Conservation (phyloP, 2,888 invertebrate species). For the Harpalus rubripes region DNA sequence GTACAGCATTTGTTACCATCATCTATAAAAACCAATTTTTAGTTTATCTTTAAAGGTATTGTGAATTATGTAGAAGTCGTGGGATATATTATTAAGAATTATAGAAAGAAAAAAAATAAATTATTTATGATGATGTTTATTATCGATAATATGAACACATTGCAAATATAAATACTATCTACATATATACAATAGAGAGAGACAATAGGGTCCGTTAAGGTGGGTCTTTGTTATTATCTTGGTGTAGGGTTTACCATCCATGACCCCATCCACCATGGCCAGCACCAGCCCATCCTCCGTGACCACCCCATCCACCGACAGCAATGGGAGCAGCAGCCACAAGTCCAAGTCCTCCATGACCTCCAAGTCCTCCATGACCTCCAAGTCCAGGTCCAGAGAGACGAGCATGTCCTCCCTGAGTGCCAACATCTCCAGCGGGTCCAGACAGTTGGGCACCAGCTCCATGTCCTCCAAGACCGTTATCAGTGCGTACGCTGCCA, state of each 20-base stretch:
- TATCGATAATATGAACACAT: conserved; percentile 58
- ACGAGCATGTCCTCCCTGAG: conserved; percentile 70
- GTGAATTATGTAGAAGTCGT: too few species aligned
- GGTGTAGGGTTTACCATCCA: conserved; percentile 39
- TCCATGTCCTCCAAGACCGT: conserved; percentile 70
- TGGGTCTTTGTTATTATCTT: conserved; percentile 15
- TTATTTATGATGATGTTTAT: conserved; percentile 33
- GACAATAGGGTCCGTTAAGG: conserved; percentile 2
- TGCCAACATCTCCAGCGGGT: conserved; percentile 72
- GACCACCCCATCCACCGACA: conserved; percentile 33
- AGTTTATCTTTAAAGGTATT: too few species aligned
- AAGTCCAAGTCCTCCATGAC: conserved; percentile 47
- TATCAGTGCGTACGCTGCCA: conserved; percentile 60
- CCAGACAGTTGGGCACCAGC: conserved; percentile 72
- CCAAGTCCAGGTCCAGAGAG: conserved; percentile 51
- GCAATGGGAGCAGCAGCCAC: conserved; percentile 28
- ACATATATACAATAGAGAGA: conserved; percentile 41
- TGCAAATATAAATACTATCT: conserved; percentile 53
- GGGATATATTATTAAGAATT: too few species aligned
- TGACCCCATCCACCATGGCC: conserved; percentile 43
- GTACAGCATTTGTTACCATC: too few species aligned
- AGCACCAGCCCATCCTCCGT: conserved; percentile 48
- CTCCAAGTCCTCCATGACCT: conserved; percentile 55
- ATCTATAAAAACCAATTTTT: too few species aligned
- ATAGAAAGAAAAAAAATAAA: neutral